Evolutionary conservation across 2,113 vertebrate genomes (phyloP), one percentile per base, ranked within the genome.

Genomic region (Leptobrachium leishanense): DNA sequence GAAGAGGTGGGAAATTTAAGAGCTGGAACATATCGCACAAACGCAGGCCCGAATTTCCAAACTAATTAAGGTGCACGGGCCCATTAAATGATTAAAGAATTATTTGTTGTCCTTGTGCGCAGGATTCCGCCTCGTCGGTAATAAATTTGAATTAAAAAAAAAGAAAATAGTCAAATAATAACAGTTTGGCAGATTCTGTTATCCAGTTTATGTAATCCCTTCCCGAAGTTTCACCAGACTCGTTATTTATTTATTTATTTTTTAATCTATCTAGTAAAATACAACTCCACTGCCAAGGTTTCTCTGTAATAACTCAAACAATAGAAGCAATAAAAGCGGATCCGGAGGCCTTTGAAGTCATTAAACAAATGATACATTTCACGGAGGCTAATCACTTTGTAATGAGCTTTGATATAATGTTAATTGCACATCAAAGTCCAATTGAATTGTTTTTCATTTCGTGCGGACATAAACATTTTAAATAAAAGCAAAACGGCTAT

Each of bases 331-430:
- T 91, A 90, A 89, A 91, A 85, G 68, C 57, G 68, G 66, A 70
- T 84, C 86, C 72, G 10, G 75, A 77, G 81, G 85, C 82, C 82
- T 74, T 88, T 86, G 0, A 3, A 85, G 88, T 90, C 85, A 90
- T 90, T 89, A 90, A 88, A 86, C 46, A 69, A 74, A 70, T 79
- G 82, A 74, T 87, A 87, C 87, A 88, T 88, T 84, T 82, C 82
- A 84, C 77, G 79, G 63, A 81, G 72, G 74, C 83, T 91, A 90
- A 90, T 88, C 83, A 83, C 81, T 88, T 85, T 74, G 83, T 88
- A 90, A 90, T 89, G 86, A 90, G 77, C 39, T 82, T 84, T 87
- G 85, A 89, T 89, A 90, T 90, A 85, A 66, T 85, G 80, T 84
- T 91, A 90, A 91, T 89, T 90, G 82, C 43, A 59, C 83, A 85